Evolutionary conservation across 2,113 vertebrate species (phyloP), one percentile per base, ranked within the genome.

Genomic region (Cyprinus carpio): DNA sequence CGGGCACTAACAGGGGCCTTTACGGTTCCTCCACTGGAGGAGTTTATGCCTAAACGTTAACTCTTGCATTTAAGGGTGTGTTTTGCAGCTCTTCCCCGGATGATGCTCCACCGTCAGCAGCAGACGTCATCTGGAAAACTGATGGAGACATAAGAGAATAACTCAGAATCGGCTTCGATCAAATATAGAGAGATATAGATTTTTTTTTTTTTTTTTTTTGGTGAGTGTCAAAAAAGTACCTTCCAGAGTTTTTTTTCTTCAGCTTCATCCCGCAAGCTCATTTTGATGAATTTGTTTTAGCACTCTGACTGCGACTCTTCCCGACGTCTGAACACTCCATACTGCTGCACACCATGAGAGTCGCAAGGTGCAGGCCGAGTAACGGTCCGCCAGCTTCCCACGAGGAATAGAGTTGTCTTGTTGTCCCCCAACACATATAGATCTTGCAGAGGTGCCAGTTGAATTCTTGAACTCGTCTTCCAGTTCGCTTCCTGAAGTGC

Each of bases 331-430:
- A 6, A 4, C 0, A n/a, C 0, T 10, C 51, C 23, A 2, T 81
- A 81, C 2, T 27, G 27, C 58, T 84, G 27, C n/a, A n/a, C 75
- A 76, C 56, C 75, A 88, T 84, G 46, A 37, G 5, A 23, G 75
- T n/a, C 31, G 72, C 84, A 4, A 80, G 16, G 0, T 16, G n/a
- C 15, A 0, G 0, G 1, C 0, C 6, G 11, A 3, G 40, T 4
- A 16, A 71, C 60, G n/a, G 0, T 71, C 31, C 64, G 84, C 82
- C 11, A 88, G 81, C 11, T 6, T 84, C 15, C 69, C 31, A 46
- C 62, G 23, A 29, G 87, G 4, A 60, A 88, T 58, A 0, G 56
- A 5, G 49, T 13, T 12, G 3, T 51, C 13, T 49, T 13, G n/a
- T 6, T 51, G 49, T 51, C 49, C 49, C 23, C 6, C 5, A n/a